Percentiles rank a stretch among this genome's conserved stretches.
Evolutionary conservation across 2,888 invertebrate genomes (phyloP).

Genomic region (Hermodice carunculata): DNA sequence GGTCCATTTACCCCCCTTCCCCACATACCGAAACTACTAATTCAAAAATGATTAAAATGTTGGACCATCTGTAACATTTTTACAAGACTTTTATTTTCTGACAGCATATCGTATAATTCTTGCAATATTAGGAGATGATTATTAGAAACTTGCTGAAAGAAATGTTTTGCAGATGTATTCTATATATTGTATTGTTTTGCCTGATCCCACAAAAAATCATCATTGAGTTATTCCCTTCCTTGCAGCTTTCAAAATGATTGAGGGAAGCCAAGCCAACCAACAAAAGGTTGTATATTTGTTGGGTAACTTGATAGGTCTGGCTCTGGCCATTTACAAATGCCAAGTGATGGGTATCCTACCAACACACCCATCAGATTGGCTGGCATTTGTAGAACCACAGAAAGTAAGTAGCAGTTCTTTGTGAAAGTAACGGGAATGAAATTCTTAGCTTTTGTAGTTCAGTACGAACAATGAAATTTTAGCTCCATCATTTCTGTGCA

Average conservation of each 20-base stretch:
- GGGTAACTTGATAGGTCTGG: constrained; percentile 93
- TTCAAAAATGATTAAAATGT: too few species aligned
- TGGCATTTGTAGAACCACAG: constrained; percentile 79
- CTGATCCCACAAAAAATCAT: too few species aligned
- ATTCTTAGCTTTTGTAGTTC: neutral
- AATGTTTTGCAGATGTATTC: neutral
- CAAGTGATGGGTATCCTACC: constrained; percentile 98
- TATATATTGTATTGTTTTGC: neutral
- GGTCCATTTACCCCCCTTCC: too few species aligned
- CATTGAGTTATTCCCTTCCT: neutral
- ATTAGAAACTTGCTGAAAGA: too few species aligned
- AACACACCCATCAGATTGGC: constrained; percentile 97
- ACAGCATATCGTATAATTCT: too few species aligned
- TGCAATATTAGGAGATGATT: too few species aligned
- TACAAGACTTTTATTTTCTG: too few species aligned
- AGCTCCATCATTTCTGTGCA: too few species aligned
- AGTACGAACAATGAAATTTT: neutral
- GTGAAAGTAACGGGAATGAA: too few species aligned
- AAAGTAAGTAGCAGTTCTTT: constrained; percentile 21
- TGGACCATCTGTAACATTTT: too few species aligned
- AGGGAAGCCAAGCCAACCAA: constrained; percentile 88
- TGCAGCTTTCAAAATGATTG: constrained; percentile 89
- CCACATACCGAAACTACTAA: too few species aligned
- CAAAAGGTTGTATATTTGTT: constrained; percentile 95
- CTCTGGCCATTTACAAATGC: constrained; percentile 94